Conservation (phyloP, 2,888 invertebrate genomes). For the Lochmaea crataegi region DNA sequence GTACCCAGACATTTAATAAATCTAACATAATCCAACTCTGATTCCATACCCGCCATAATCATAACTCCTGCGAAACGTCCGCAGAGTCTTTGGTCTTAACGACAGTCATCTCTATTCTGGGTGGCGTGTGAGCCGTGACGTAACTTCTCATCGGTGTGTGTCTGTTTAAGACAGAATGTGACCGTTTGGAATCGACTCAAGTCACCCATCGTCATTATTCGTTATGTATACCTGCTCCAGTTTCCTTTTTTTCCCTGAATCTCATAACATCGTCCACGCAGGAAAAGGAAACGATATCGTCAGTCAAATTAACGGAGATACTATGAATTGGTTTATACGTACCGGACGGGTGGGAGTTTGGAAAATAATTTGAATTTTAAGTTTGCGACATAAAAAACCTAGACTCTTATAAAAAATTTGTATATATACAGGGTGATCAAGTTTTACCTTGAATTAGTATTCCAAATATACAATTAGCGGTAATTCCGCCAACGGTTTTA, state of each 20-base stretch:
- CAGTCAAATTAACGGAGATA: conserved; percentile 47
- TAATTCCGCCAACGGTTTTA: too few relatives aligned
- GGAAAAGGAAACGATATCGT: conserved; percentile 45
- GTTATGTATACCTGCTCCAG: conserved; percentile 10
- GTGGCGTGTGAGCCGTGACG: conserved; percentile 51
- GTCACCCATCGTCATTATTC: conserved; percentile 54
- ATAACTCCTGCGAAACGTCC: conserved; percentile 26
- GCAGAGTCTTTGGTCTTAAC: conserved; percentile 32
- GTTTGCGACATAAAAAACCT: too few relatives aligned
- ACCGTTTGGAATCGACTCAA: conserved; percentile 55
- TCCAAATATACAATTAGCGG: too few relatives aligned
- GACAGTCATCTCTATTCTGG: conserved; percentile 52
- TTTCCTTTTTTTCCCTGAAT: conserved; percentile 1
- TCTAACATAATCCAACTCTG: conserved; percentile 17
- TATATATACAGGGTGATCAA: too few relatives aligned
- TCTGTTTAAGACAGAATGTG: conserved; percentile 51
- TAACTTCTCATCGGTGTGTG: conserved; percentile 55
- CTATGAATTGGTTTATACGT: neutral
- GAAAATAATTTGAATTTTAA: too few relatives aligned
- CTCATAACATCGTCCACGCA: conserved; percentile 48
- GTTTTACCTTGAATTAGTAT: too few relatives aligned
- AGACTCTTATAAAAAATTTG: too few relatives aligned
- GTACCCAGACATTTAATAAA: conserved; percentile 21
- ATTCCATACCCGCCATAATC: conserved; percentile 27
- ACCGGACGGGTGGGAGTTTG: neutral